phyloP scores from a whole-genome alignment of 2,113 vertebrate genomes.

The Lamprologus sp. region DNA sequence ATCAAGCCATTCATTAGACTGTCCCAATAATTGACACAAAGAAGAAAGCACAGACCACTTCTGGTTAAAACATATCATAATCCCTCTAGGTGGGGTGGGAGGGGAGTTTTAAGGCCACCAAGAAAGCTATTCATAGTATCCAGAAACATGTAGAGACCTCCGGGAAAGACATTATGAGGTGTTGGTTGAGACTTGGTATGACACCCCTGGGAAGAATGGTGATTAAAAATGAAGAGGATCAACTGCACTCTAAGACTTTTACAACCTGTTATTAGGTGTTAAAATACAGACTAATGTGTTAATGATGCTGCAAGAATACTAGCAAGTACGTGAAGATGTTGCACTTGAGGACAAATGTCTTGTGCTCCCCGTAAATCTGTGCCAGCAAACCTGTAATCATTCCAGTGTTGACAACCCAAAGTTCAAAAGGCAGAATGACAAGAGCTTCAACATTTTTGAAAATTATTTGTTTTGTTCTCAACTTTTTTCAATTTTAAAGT shows the following conservation, averaged over 20 bases:
- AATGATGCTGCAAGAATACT: not conserved
- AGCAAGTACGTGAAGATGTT: not conserved
- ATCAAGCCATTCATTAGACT: conserved; percentile 13
- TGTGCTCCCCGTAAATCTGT: not conserved
- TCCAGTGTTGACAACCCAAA: not conserved
- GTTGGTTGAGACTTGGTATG: conserved; percentile 47
- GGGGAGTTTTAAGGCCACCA: conserved; percentile 57
- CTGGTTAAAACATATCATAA: conserved; percentile 61
- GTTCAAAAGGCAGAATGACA: not conserved
- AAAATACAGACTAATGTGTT: not conserved
- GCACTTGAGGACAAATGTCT: not conserved
- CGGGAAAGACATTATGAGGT: conserved; percentile 59
- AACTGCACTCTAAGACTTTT: not conserved
- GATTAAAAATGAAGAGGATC: conserved; percentile 21
- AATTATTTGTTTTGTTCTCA: not conserved
- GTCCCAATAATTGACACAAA: not conserved
- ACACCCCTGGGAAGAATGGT: conserved; percentile 53
- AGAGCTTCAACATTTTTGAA: not conserved
- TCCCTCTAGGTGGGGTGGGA: conserved; percentile 29
- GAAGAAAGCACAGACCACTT: conserved; percentile 43
- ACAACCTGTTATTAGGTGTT: not conserved
- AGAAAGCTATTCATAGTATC: conserved; percentile 57
- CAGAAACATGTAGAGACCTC: conserved; percentile 54
- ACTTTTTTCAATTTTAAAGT: not conserved
- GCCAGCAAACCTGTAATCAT: not conserved